Evolutionary conservation across 2,113 vertebrate genomes (phyloP).

Genomic region (Archilochus colubris): DNA sequence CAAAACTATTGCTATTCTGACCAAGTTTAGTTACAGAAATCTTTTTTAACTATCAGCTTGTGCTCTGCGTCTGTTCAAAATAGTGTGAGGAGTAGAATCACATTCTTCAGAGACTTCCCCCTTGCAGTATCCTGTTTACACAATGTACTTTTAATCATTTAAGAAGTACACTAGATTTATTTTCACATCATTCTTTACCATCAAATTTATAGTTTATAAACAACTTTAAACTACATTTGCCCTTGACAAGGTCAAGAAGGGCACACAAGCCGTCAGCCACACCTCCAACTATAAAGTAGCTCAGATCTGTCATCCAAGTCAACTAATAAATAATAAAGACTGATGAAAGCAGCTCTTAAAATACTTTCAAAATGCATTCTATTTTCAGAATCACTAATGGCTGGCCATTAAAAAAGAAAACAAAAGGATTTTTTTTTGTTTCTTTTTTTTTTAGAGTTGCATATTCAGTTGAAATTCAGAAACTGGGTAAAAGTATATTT

Average conservation of each 20-base stretch:
- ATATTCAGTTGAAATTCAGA: constrained; percentile 33
- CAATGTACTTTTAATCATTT: constrained; percentile 62
- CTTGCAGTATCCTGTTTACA: constrained; percentile 61
- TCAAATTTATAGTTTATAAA: constrained; percentile 72
- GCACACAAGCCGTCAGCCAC: constrained; percentile 64
- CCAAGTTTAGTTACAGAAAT: neutral
- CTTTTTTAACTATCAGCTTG: neutral
- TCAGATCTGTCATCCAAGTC: constrained; percentile 63
- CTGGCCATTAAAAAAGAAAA: constrained; percentile 60
- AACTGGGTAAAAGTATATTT: neutral
- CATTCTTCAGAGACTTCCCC: neutral
- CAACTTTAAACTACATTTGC: constrained; percentile 72
- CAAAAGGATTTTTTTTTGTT: constrained; percentile 27
- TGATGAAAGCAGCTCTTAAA: constrained; percentile 66
- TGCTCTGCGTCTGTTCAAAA: neutral
- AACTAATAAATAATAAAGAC: constrained; percentile 74
- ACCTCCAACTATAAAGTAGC: constrained; percentile 71
- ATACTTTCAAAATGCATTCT: constrained; percentile 56
- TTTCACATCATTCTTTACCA: constrained; percentile 66
- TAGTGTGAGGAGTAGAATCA: neutral
- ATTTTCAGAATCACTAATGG: constrained; percentile 65
- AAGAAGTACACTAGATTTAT: constrained; percentile 49
- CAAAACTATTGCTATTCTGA: neutral
- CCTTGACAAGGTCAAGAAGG: constrained; percentile 71
- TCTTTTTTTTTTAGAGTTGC: neutral